These are phyloP conservation scores for Entosphenus tridentatus DNA, from an alignment of 2,113 vertebrate genomes.

Conservation along the genomic window DNA sequence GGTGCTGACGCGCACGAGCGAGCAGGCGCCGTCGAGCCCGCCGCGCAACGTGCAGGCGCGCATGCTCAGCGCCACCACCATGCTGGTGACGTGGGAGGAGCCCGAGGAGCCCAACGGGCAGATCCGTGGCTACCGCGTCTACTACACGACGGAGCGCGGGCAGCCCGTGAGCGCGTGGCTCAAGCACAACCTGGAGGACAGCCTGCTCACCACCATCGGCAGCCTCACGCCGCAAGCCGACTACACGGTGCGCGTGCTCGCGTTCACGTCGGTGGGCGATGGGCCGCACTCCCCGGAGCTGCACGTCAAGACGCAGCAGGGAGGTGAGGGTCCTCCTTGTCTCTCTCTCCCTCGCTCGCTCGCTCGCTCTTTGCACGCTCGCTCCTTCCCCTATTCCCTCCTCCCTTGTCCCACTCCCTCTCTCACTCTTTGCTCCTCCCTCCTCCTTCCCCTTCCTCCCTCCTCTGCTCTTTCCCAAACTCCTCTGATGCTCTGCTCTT, in stretches of 20 bases:
- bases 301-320: constrained; percentile 76
- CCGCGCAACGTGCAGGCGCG: constrained; percentile 67
- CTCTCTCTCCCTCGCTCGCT: neutral
- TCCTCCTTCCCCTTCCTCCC: neutral
- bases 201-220: constrained; percentile 56
- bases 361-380: neutral
- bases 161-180: constrained; percentile 55
- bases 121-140: constrained; percentile 62
- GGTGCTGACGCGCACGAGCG: constrained; percentile 76
- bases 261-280: constrained; percentile 70
- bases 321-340: constrained; percentile 33
- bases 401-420: no score
- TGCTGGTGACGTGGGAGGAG: constrained; percentile 80
- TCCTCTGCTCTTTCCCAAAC: neutral
- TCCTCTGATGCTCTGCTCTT: neutral
- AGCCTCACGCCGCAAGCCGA: constrained; percentile 54
- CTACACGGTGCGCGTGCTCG: constrained; percentile 63
- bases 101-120: constrained; percentile 79
- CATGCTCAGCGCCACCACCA: constrained; percentile 74
- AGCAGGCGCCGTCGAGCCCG: constrained; percentile 86
- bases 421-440: neutral
- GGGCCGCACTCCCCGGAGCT: constrained; percentile 64
- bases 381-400: neutral
- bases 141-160: constrained; percentile 42
- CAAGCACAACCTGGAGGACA: constrained; percentile 58